A percentile compares a stretch with the other conserved stretches of the same genome.
Conservation (phyloP, 2,888 invertebrate genomes). For the Odontocolon sp. region DNA sequence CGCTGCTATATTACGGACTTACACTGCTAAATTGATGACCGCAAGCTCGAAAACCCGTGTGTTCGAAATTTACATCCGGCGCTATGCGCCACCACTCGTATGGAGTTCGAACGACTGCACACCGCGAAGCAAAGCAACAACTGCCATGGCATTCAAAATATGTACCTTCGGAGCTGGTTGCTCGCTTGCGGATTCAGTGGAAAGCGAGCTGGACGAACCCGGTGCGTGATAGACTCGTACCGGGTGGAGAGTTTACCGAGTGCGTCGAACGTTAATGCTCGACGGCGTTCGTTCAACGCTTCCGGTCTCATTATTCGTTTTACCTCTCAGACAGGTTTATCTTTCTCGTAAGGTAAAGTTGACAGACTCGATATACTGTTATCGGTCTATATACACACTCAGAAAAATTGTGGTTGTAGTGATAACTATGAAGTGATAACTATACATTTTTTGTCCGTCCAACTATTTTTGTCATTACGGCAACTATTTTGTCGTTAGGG, state of each 20-base stretch:
- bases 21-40: conserved; percentile 76
- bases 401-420: no score
- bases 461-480: no score
- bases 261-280: conserved; percentile 10
- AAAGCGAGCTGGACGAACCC: background rate
- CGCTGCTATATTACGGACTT: conserved; percentile 74
- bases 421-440: no score
- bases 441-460: no score
- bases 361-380: no score
- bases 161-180: no score
- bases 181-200: conserved; percentile 8
- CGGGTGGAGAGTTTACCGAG: background rate
- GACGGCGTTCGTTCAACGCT: conserved; percentile 18
- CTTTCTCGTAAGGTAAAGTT: no score
- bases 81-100: conserved; percentile 25
- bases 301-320: conserved; percentile 25
- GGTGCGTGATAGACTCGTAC: background rate
- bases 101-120: background rate
- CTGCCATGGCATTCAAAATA: background rate
- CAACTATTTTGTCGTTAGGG: no score
- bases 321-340: conserved; percentile 8
- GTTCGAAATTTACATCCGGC: conserved; percentile 71
- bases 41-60: conserved; percentile 58
- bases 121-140: background rate
- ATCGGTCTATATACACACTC: no score